A percentile compares a stretch with the other conserved stretches of the same genome.
Conservation (phyloP, 2,113 vertebrate species). For the Cyanistes caeruleus region DNA sequence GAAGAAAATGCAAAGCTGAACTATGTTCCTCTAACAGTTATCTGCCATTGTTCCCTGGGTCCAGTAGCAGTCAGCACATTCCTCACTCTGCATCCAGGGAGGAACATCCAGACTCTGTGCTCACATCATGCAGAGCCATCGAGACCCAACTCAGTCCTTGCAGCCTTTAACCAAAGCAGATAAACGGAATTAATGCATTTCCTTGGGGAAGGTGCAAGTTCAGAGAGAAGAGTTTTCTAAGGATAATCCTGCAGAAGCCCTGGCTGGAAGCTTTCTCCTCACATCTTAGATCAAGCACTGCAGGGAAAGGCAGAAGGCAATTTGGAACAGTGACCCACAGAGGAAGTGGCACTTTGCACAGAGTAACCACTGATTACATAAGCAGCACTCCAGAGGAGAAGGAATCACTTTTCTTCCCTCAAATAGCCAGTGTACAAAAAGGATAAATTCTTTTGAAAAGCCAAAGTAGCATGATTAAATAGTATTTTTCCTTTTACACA, state of each 20-base stretch:
- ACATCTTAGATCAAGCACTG: neutral
- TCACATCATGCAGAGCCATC: neutral
- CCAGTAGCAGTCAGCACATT: neutral
- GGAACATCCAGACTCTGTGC: no score
- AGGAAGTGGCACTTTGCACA: neutral
- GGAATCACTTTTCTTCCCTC: neutral
- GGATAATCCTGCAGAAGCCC: neutral
- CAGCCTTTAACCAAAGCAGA: neutral
- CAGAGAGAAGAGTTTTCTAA: neutral
- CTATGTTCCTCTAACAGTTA: neutral
- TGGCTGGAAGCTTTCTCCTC: neutral
- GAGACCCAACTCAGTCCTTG: neutral
- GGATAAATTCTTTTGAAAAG: conserved; percentile 53
- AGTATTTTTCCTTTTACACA: conserved; percentile 32
- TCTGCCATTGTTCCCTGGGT: neutral
- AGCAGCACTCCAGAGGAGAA: neutral
- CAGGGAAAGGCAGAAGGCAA: neutral
- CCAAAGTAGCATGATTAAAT: conserved; percentile 34
- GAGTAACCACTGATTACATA: neutral
- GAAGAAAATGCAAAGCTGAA: neutral
- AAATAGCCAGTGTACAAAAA: neutral
- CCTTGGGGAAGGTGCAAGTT: neutral
- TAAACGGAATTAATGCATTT: neutral
- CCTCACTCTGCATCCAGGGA: neutral
- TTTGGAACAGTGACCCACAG: neutral